phyloP scores from a whole-genome alignment of 2,797 vertebrate genomes.

The Bradypus variegatus region DNA sequence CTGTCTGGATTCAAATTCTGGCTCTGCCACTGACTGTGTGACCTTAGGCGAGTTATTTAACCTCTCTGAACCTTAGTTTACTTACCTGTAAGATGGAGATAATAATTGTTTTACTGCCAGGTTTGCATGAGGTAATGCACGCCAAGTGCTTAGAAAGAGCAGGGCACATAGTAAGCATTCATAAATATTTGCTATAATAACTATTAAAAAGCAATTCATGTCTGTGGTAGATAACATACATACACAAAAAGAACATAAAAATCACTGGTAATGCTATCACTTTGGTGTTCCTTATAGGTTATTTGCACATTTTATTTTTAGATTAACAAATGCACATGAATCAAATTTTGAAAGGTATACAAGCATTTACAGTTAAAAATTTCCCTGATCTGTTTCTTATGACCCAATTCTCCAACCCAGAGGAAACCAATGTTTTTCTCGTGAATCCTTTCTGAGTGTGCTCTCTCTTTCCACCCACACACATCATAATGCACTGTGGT shows the following conservation, averaged over 20 bases:
- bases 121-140: neutral
- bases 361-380: neutral
- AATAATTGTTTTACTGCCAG: neutral
- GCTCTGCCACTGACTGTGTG: neutral
- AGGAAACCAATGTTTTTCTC: neutral
- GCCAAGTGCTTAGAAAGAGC: neutral
- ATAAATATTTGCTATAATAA: neutral
- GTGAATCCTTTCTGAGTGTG: neutral
- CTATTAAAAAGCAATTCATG: neutral
- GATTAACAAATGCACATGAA: conserved; percentile 8
- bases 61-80: neutral
- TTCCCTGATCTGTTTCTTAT: neutral
- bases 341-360: neutral
- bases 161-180: neutral
- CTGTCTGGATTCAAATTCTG: neutral
- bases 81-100: neutral
- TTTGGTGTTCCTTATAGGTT: neutral
- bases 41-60: neutral
- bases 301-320: conserved; percentile 9
- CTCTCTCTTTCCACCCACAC: neutral
- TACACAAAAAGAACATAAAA: neutral
- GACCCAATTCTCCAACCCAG: neutral
- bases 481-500: rapidly evolving
- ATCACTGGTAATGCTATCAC: neutral
- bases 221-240: neutral